Conservation (phyloP, 2,113 vertebrate species). For the Amphilophus citrinellus region DNA sequence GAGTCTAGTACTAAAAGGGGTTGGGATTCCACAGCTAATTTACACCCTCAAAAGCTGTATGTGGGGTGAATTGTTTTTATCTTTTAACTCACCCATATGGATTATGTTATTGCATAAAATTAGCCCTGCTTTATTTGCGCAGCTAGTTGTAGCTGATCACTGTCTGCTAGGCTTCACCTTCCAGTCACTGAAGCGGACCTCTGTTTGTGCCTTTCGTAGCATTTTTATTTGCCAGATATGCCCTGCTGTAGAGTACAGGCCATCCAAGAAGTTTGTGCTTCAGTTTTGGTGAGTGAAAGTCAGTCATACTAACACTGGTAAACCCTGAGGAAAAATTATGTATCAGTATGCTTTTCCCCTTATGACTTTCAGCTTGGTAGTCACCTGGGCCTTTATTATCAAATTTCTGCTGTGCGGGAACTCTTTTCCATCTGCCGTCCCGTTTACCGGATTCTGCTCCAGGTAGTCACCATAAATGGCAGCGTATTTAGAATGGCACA, state of each 20-base stretch:
- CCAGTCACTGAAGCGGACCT: background rate
- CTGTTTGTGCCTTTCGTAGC: background rate
- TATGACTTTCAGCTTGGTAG: too few species aligned
- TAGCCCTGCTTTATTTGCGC: background rate
- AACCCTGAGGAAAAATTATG: background rate
- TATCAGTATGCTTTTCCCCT: background rate
- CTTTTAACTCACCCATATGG: background rate
- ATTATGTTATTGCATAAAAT: background rate
- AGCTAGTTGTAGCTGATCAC: background rate
- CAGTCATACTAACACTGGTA: background rate
- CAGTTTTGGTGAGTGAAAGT: too few species aligned
- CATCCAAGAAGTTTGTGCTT: background rate
- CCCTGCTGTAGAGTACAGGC: background rate
- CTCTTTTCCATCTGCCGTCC: too few species aligned
- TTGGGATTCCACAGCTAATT: background rate
- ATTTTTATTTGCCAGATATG: background rate
- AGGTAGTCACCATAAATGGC: too few species aligned
- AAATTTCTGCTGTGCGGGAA: too few species aligned
- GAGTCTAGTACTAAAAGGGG: background rate
- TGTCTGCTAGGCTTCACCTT: background rate
- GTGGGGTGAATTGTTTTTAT: background rate
- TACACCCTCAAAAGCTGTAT: background rate
- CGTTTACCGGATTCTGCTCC: too few species aligned
- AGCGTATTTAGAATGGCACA: too few species aligned
- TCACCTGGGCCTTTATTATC: too few species aligned